A percentile compares a stretch with the other conserved stretches of the same genome.
Conservation (phyloP, 2,888 invertebrate species). For the Ligdia adustata region DNA sequence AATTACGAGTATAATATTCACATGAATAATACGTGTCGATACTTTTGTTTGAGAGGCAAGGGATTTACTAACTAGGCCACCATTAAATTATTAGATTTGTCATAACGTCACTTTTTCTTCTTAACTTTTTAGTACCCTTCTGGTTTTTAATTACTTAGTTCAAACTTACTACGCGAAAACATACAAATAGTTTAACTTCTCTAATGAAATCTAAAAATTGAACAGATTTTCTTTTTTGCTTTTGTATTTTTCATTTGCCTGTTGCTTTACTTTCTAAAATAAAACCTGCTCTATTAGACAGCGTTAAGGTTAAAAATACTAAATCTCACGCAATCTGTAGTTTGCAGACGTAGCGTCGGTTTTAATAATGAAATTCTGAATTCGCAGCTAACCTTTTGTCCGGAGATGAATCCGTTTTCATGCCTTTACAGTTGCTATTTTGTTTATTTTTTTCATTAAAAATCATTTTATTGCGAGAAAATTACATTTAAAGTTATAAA, state of each 20-base stretch:
- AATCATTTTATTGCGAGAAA: not conserved
- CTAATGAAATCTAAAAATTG: too few species aligned
- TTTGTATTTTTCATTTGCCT: slow-evolving; percentile 19
- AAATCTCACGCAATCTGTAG: slow-evolving; percentile 27
- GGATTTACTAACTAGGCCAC: too few species aligned
- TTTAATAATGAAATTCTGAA: slow-evolving; percentile 33
- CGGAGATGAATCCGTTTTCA: slow-evolving; percentile 19
- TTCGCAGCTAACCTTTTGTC: slow-evolving; percentile 26
- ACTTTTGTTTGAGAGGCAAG: too few species aligned
- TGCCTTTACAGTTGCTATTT: slow-evolving; percentile 12
- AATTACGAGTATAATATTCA: too few species aligned
- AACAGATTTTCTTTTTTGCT: too few species aligned
- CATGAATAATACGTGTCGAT: too few species aligned
- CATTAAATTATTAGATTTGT: too few species aligned
- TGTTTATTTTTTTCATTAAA: slow-evolving; percentile 13
- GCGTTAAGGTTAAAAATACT: slow-evolving; percentile 24
- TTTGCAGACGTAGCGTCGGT: slow-evolving; percentile 22
- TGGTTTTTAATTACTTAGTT: too few species aligned
- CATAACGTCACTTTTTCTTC: too few species aligned
- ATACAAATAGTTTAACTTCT: too few species aligned
- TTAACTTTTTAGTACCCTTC: too few species aligned
- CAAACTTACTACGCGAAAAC: too few species aligned
- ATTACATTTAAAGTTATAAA: slow-evolving; percentile 1
- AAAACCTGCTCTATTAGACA: slow-evolving; percentile 9
- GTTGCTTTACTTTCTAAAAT: slow-evolving; percentile 17